Conservation (phyloP, 2,113 vertebrate species). For the Pluvianellus socialis region DNA sequence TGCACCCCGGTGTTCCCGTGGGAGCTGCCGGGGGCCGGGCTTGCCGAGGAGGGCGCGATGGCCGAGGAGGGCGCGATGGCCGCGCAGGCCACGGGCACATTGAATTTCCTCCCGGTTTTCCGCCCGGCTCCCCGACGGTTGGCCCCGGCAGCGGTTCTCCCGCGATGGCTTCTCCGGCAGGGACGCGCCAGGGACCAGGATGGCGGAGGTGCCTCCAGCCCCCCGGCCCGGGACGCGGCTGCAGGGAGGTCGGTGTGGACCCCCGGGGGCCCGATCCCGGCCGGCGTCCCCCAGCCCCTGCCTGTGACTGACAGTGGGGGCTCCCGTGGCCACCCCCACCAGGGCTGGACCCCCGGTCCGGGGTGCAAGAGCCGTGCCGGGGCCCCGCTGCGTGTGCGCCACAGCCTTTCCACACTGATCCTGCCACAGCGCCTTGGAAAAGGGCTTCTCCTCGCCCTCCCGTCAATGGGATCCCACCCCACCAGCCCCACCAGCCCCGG, state of each 20-base stretch:
- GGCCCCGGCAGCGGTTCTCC: neutral
- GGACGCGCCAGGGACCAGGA: neutral
- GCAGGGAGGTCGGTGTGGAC: neutral
- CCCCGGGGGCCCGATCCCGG: neutral
- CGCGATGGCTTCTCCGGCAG: neutral
- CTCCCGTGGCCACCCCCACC: accelerated
- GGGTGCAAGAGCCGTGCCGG: neutral
- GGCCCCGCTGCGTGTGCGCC: neutral
- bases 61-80: neutral
- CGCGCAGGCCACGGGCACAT: neutral
- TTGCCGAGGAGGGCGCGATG: neutral
- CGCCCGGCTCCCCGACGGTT: neutral
- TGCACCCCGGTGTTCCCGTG: accelerated
- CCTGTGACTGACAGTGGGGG: neutral
- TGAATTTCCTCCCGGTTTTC: neutral
- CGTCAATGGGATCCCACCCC: neutral
- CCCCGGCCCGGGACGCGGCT: neutral
- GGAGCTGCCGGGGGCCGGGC: neutral
- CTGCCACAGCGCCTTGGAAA: neutral
- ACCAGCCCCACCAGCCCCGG: too few relatives aligned
- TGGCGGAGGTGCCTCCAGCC: accelerated
- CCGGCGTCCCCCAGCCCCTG: accelerated
- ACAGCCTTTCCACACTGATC: neutral
- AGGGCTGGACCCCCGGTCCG: neutral
- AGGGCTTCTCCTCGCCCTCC: neutral